A percentile compares a stretch with the other conserved stretches of the same genome.
phyloP scores from a whole-genome alignment of 1,140 invertebrate genomes.

The Agrypnia vestita region DNA sequence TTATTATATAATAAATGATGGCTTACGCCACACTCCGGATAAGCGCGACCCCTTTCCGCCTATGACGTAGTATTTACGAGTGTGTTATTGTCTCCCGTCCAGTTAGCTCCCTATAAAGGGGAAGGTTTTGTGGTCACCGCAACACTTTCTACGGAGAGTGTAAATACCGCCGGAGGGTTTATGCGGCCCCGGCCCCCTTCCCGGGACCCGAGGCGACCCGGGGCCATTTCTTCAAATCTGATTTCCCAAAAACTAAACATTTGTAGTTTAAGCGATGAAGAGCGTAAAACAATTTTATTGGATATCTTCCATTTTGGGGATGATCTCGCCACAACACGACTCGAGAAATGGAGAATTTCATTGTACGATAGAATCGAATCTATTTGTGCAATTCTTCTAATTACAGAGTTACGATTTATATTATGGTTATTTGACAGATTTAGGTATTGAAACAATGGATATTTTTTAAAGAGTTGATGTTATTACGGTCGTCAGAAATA shows the following conservation, averaged over 20 bases:
- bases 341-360: too few species aligned
- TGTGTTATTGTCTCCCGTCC: conserved; percentile 54
- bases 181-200: background rate
- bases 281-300: too few species aligned
- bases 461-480: too few species aligned
- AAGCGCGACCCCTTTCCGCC: background rate
- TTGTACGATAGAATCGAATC: too few species aligned
- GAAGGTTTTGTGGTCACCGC: conserved; percentile 16
- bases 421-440: too few species aligned
- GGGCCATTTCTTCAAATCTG: conserved; percentile 3
- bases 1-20: background rate
- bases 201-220: background rate
- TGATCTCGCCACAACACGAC: too few species aligned
- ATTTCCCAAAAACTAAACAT: background rate
- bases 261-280: too few species aligned
- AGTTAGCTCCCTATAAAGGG: conserved; percentile 57
- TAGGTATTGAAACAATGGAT: too few species aligned
- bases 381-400: too few species aligned
- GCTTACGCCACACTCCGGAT: background rate
- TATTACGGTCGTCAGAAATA: too few species aligned
- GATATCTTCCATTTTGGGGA: too few species aligned
- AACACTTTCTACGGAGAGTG: conserved; percentile 1
- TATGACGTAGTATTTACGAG: conserved; percentile 57
- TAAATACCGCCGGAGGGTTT: conserved; percentile 13
- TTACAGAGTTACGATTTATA: too few species aligned